Percentiles rank a stretch among this genome's conserved stretches.
phyloP scores from a whole-genome alignment of 2,797 vertebrate species.

The Bovichtus variegatus region DNA sequence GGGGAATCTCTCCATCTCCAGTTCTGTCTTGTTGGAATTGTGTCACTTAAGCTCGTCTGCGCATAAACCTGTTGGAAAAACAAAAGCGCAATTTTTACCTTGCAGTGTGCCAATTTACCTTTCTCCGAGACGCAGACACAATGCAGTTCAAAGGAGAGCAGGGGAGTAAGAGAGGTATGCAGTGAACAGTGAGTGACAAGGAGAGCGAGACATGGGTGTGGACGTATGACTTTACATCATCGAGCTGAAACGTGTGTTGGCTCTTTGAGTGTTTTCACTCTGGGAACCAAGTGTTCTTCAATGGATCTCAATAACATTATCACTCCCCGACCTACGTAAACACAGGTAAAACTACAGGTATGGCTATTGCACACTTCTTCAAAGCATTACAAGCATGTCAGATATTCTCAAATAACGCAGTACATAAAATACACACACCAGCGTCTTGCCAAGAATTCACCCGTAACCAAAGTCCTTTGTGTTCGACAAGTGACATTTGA shows the following conservation, averaged over 20 bases:
- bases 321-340: no score
- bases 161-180: not conserved
- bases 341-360: conserved; percentile 13
- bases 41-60: conserved; percentile 39
- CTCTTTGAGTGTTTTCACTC: conserved; percentile 1
- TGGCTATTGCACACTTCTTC: not conserved
- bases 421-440: not conserved
- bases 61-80: conserved; percentile 65
- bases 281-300: conserved; percentile 37
- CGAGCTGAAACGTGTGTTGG: conserved; percentile 23
- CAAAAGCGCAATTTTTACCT: conserved; percentile 40
- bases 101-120: conserved; percentile 36
- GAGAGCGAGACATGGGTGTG: not conserved
- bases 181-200: not conserved
- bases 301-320: conserved; percentile 12
- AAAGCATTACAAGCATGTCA: conserved; percentile 8
- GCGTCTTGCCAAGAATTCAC: conserved; percentile 9
- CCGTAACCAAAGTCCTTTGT: not conserved
- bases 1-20: conserved; percentile 51
- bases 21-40: conserved; percentile 66
- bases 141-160: conserved; percentile 1
- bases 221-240: conserved; percentile 35
- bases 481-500: conserved; percentile 18
- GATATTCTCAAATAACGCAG: not conserved
- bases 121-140: conserved; percentile 56